A percentile compares a stretch with the other conserved stretches of the same genome.
These are phyloP conservation scores for Malacoraja senta DNA, from an alignment of 2,797 vertebrate species.

Conservation along the genomic window DNA sequence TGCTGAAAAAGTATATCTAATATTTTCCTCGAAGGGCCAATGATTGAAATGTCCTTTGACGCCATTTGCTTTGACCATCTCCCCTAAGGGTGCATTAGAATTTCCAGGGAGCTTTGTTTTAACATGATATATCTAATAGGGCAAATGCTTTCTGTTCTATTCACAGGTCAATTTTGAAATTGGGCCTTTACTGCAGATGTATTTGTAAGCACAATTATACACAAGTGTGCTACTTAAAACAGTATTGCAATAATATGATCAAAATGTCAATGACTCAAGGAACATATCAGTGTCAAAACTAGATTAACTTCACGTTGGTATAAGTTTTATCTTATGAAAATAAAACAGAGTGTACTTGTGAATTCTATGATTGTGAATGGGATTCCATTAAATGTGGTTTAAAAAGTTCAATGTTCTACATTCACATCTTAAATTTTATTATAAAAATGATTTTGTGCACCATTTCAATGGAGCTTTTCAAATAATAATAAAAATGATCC, in stretches of 20 bases:
- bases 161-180: background rate
- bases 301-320: background rate
- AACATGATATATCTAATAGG: background rate
- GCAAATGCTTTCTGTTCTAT: background rate
- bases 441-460: background rate
- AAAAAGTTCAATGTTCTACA: constrained; percentile 3
- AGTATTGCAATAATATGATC: background rate
- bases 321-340: background rate
- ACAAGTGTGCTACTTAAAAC: background rate
- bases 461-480: background rate
- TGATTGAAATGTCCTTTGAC: too few relatives aligned
- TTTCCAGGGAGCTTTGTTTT: background rate
- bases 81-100: too few relatives aligned
- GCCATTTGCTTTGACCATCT: too few relatives aligned
- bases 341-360: background rate
- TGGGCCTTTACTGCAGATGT: background rate
- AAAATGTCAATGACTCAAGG: background rate
- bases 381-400: background rate
- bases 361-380: background rate
- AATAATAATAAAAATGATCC: background rate
- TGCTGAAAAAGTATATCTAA: too few relatives aligned
- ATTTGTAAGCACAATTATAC: background rate
- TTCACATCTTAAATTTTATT: background rate
- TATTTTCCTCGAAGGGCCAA: too few relatives aligned
- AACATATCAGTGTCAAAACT: background rate